Percentiles rank a stretch among this genome's conserved stretches.
These are phyloP conservation scores for Hirtodrosophila histrioides DNA, from an alignment of 2,888 invertebrate species.

Conservation along the genomic window DNA sequence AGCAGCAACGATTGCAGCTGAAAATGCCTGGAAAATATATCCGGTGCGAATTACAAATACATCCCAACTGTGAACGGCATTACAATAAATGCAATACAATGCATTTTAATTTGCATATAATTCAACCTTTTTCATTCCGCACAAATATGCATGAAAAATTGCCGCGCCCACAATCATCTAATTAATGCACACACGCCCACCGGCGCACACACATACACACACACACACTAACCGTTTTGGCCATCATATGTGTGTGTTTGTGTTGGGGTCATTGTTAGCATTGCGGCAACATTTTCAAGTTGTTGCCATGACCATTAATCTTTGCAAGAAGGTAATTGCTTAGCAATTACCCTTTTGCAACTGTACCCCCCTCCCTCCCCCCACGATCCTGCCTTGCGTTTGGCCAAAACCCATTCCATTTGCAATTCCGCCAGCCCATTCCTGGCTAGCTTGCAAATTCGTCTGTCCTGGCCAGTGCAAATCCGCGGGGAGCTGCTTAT, in stretches of 20 bases:
- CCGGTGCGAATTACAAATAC: constrained; percentile 75
- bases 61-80: constrained; percentile 31
- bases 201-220: constrained; percentile 4
- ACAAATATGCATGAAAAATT: constrained; percentile 55
- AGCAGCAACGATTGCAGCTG: constrained; percentile 52
- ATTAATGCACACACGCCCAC: constrained; percentile 51
- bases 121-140: constrained; percentile 33
- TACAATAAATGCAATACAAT: constrained; percentile 45
- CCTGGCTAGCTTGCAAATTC: constrained; percentile 62
- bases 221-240: not conserved
- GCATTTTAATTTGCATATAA: constrained; percentile 60
- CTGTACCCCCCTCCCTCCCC: constrained; percentile 3
- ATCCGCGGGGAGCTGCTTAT: constrained; percentile 23
- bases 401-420: constrained; percentile 21
- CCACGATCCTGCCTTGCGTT: not conserved
- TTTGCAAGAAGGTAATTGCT: constrained; percentile 80
- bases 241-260: constrained; percentile 12
- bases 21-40: constrained; percentile 68
- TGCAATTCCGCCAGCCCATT: constrained; percentile 20
- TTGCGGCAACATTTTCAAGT: constrained; percentile 78
- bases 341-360: constrained; percentile 75
- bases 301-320: constrained; percentile 80
- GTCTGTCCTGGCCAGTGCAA: constrained; percentile 36
- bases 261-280: constrained; percentile 66
- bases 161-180: constrained; percentile 56